Evolutionary conservation across 2,888 invertebrate genomes (phyloP), one percentile per base, ranked within the genome.

Genomic region (Lochmaea capreae): DNA sequence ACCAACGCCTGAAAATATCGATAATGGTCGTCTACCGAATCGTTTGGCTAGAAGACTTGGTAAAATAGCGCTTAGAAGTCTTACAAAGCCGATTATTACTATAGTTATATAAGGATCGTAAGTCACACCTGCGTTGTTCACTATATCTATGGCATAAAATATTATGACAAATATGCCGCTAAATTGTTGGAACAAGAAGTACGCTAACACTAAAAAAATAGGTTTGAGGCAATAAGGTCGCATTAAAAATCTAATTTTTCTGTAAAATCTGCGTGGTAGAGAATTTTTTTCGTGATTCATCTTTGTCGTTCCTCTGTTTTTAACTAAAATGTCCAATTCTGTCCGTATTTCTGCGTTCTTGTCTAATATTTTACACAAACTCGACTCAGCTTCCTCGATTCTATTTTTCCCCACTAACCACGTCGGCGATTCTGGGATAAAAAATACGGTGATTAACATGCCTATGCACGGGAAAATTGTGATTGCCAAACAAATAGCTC

Each of bases 161-260:
- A 91, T 87, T 1, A 90, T 85, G 0, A 89, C 88, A 76, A 90
- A 90, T 3, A 88, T 86, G 0, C 91, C 91, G 5, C 89, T 87
- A 76, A 90, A 89, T 81, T 91, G 91, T 81, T 91, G 90, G 79
- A 91, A 90, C 76, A 90, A 88, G 81, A 90, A 90, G 80, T 86
- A 90, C 0, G 81, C 75, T 3, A 88, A 77, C 79, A 90, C 87
- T 12, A 90, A 86, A 9, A 83, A 59, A 67, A 90, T 88, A 0
- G 90, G 90, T 68, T 88, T 86, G 59, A 87, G 81, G 1, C 88
- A 88, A 65, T 86, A 86, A 0, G 88, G 86, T 69, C 85, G 83
- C 9, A 83, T 66, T 9, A 89, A 78, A 73, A 81, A 81, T 57
- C 80, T 79, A 0, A 85, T 18, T 74, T 86, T 86, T 26, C 81